Base-by-base conservation (phyloP, 2,113 vertebrate genomes). In the Catharus fuscescens region DNA sequence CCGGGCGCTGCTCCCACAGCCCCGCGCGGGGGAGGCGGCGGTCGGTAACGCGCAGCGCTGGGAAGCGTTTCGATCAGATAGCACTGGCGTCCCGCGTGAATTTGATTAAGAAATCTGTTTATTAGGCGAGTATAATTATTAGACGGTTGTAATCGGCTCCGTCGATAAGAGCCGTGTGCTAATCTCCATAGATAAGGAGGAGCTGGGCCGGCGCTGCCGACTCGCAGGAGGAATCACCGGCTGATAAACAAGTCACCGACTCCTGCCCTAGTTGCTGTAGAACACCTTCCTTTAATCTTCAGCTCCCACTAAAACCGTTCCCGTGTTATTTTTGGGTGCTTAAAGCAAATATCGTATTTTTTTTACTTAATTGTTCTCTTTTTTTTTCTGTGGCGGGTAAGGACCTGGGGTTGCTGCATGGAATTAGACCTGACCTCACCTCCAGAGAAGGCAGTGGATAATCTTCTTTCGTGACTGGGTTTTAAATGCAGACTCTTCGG, bases 31-130 rank as follows among this genome's bases (percentile, higher is more conserved):
- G 62, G 47, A 34, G 56, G 17, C 19, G 42, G 31, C 17, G 59
- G 1, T 48, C 12, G 12, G 31, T 32, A 9, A 42, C 25, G 29
- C 5, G 69, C 59, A 0, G 8, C 3, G 0, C 60, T 56, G 15
- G 15, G 16, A 8, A 15, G 36, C 5, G 69, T 24, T 47, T 4
- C 0, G 18, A 8, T 60, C 40, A 3, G 79, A 50, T 44, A 45
- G 9, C 21, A 1, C 8, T 9, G 66, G 57, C 71, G 44, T 69
- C 64, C 76, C 71, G 8, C 32, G 0, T 17, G 47, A 4, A 42
- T 42, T 5, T 5, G 52, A 13, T 74, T 53, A 42, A 62, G 81
- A 66, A 78, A 81, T 40, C 21, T 57, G 0, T 62, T 82, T 85
- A 9, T n/a, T 53, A 14, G 60, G n/a, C 45, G 16, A 19, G 28